Evolutionary conservation across 2,888 invertebrate genomes (phyloP), one percentile per base, ranked within the genome.

Genomic region (Sphecodes monilicornis): DNA sequence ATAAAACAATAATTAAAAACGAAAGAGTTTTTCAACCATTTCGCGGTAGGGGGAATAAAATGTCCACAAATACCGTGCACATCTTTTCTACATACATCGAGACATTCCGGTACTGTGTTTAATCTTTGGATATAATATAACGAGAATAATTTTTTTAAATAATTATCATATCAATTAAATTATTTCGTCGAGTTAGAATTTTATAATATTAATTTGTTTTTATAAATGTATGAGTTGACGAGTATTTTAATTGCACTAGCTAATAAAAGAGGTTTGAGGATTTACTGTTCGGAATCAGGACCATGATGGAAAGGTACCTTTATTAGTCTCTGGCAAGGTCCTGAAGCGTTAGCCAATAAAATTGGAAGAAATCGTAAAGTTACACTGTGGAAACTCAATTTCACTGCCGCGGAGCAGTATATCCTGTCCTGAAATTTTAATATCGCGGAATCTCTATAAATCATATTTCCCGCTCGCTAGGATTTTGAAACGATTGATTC

Each of bases 301-400:
- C 22, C 22, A 29, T 32, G 41, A 54, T 26, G 41, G 50, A 66
- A 72, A 16, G 43, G 50, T 26, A 39, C 29, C 39, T 43, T 32
- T 41, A 46, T 32, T n/a, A 8, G 68, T 39, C 50, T 26, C n/a
- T 3, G 46, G 69, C 10, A 41, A n/a, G 43, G 29, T 68, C 29
- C 78, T 84, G 70, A 84, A 84, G 50, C 57, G 75, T 76, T 78
- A 18, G 39, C 54, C 72, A 78, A 86, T 86, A 83, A 86, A 85
- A 86, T 81, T 78, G 64, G 66, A 78, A 72, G 80, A 76, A 84
- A 80, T 78, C 78, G 75, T 85, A 84, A 85, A 85, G 84, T 84
- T 84, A 22, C 79, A 22, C 60, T 13, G 22, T 66, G n/a, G 79
- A 69, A 78, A 79, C 79, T 84, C 73, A 84, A 82, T 85, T 73